Evolutionary conservation across 1,140 invertebrate species (phyloP).

Genomic region (Heliconius congener): DNA sequence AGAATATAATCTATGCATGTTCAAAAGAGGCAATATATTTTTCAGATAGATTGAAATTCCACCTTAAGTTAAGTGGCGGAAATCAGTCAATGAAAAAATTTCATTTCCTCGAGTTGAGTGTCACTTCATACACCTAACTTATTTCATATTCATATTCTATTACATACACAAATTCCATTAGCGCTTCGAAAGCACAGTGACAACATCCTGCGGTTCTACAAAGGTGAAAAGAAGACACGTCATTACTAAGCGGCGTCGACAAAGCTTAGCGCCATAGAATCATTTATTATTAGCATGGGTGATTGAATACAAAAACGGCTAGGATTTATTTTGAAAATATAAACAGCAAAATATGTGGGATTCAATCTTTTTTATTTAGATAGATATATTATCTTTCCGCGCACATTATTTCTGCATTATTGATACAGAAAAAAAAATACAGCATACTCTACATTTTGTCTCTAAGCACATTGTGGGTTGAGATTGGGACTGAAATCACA

Average conservation of each 20-base stretch:
- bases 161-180: constrained; percentile 15
- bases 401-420: not conserved
- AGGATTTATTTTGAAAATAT: constrained; percentile 4
- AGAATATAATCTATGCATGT: not conserved
- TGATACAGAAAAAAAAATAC: not conserved
- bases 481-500: not conserved
- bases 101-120: too few relatives aligned
- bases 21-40: not conserved
- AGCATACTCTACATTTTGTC: too few relatives aligned
- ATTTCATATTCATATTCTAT: not conserved
- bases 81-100: too few relatives aligned
- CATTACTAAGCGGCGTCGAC: constrained; percentile 23
- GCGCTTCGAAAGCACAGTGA: not conserved
- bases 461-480: too few relatives aligned
- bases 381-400: not conserved
- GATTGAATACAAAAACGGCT: constrained; percentile 6
- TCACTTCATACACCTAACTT: not conserved
- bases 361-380: not conserved
- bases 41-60: not conserved
- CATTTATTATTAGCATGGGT: constrained; percentile 22
- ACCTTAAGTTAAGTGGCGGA: not conserved
- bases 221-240: constrained; percentile 15
- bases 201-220: constrained; percentile 20
- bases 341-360: not conserved
- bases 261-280: constrained; percentile 20